These are phyloP conservation scores for Quadriops clusia DNA, from an alignment of 2,888 invertebrate genomes.

Conservation along the genomic window DNA sequence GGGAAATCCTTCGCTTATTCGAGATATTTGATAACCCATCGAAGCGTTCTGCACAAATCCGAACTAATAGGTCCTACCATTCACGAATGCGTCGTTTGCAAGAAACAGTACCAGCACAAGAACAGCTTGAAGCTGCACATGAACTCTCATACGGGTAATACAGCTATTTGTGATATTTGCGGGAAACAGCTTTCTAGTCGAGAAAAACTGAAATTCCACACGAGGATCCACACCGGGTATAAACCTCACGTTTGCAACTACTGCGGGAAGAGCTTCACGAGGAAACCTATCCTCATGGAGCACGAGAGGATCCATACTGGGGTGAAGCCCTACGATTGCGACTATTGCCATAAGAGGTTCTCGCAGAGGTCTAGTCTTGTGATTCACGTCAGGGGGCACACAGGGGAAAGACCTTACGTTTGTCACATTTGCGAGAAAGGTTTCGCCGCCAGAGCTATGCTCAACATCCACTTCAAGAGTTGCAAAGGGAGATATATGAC, in stretches of 20 bases:
- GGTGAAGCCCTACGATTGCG: slow-evolving; percentile 37
- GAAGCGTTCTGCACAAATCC: slow-evolving; percentile 27
- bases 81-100: slow-evolving; percentile 35
- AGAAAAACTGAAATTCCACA: slow-evolving; percentile 40
- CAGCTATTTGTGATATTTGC: slow-evolving; percentile 46
- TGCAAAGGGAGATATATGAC: slow-evolving; percentile 29
- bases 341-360: slow-evolving; percentile 50
- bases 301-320: slow-evolving; percentile 34
- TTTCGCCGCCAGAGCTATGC: slow-evolving; percentile 50
- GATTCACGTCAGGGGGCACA: slow-evolving; percentile 52
- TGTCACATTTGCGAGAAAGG: slow-evolving; percentile 48
- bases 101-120: slow-evolving; percentile 34
- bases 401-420: slow-evolving; percentile 48
- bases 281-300: slow-evolving; percentile 31
- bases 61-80: slow-evolving; percentile 18
- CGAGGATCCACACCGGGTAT: slow-evolving; percentile 32
- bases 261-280: slow-evolving; percentile 34
- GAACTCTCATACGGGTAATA: slow-evolving; percentile 40
- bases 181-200: slow-evolving; percentile 43
- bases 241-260: slow-evolving; percentile 32
- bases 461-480: slow-evolving; percentile 49
- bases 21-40: slow-evolving; percentile 32
- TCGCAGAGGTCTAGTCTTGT: slow-evolving; percentile 51
- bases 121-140: slow-evolving; percentile 35
- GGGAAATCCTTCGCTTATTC: slow-evolving; percentile 40